These are phyloP conservation scores for Bugulina stolonifera DNA, from an alignment of 2,888 invertebrate species.

Conservation along the genomic window DNA sequence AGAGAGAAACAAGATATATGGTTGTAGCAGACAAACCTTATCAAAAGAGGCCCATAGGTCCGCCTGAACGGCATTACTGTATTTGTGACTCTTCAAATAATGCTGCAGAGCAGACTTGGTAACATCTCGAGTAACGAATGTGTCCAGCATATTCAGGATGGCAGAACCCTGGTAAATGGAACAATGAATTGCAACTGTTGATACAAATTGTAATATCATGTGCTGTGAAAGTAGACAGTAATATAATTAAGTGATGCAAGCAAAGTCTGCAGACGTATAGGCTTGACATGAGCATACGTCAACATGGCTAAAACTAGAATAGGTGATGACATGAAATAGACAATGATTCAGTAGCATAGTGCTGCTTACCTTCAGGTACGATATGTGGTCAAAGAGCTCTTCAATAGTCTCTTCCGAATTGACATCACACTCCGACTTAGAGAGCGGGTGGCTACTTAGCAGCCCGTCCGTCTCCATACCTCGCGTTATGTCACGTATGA, in stretches of 20 bases:
- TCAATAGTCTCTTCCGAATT: conserved; percentile 82
- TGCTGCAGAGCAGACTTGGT: conserved; percentile 59
- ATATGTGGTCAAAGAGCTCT: conserved; percentile 81
- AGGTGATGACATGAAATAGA: too few relatives aligned
- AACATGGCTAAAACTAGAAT: too few relatives aligned
- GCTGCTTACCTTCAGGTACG: conserved; percentile 72
- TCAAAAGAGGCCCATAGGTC: conserved; percentile 76
- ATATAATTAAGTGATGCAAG: too few relatives aligned
- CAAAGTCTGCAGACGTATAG: too few relatives aligned
- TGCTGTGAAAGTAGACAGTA: too few relatives aligned
- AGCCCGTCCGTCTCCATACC: conserved; percentile 72
- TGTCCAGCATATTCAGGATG: conserved; percentile 67
- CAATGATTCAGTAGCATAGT: too few relatives aligned
- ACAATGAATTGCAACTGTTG: neutral
- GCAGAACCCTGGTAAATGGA: conserved; percentile 61
- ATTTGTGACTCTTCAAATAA: conserved; percentile 66
- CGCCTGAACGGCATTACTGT: conserved; percentile 68
- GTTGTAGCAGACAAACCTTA: too few relatives aligned
- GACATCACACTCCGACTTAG: conserved; percentile 64
- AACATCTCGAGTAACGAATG: conserved; percentile 62
- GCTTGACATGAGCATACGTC: too few relatives aligned
- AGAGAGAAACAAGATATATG: too few relatives aligned
- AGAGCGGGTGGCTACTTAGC: conserved; percentile 80
- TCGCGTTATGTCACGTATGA: conserved; percentile 34
- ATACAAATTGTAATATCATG: too few relatives aligned